Evolutionary conservation across 1,140 invertebrate genomes (phyloP), one percentile per base, ranked within the genome.

Genomic region (Pentalonia nigronervosa): DNA sequence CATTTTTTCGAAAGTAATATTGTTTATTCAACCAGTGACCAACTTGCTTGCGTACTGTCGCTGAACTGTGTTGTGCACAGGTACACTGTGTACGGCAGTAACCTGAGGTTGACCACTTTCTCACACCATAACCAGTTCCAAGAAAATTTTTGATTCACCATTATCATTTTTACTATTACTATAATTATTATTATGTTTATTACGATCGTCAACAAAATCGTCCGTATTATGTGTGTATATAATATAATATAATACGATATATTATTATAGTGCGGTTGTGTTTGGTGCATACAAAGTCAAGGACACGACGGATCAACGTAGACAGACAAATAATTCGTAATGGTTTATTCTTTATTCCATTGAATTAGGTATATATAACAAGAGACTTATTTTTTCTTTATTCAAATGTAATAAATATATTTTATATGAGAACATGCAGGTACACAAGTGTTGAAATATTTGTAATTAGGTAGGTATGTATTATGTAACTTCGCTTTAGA

Each of bases 31-130:
- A 92, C 30, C 76, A 84, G 34, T 53, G 47, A 41, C 91, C 91
- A 56, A 84, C 48, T 84, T n/a, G 76, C 41, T 84, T 56, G 81
- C 34, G n/a, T 45, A 36, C 91, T 93, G 81, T 84, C 9, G 91
- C 48, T 93, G 91, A 84, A 93, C 81, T 86, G 48, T 36, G 48
- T 53, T 41, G 45, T 48, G n/a, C n/a, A 48, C 34, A 50, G 30
- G 90, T 91, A n/a, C 45, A n/a, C 47, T 34, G 45, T 36, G 45
- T 91, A 47, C 90, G 81, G 34, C 45, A 50, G 36, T 92, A 83
- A 50, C 21, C 21, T 93, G 84, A 93, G 91, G 91, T 84, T 93
- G 91, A 86, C 91, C 91, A 86, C 91, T 93, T 93, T 93, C 91
- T 93, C 91, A 86, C 91, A 86, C 81, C 91, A 56, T 56, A 93